Evolutionary conservation across 2,797 vertebrate genomes (phyloP), one percentile per base, ranked within the genome.

Genomic region (Ceyx erithaca): DNA sequence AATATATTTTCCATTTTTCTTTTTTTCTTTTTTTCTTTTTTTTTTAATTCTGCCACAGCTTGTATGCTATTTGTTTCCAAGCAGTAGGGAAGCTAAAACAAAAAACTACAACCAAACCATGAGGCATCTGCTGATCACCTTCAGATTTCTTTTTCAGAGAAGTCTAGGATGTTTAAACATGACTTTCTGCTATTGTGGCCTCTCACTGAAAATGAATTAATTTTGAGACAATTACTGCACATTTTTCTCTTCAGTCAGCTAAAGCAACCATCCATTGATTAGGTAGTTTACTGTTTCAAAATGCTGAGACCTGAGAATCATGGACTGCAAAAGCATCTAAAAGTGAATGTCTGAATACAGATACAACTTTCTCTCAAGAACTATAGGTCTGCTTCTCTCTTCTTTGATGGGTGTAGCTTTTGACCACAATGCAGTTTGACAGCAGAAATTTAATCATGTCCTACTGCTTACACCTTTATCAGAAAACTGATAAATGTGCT

Each of bases 381-480:
- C 70, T 77, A 0, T 37, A 73, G 49, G 43, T 67, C 54, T 79
- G 1, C 59, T 75, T 71, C 43, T 63, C 11, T 69, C 43, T 58
- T 61, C 58, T 71, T 90, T 52, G 40, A 2, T 45, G 20, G 19
- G 14, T 49, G 5, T 45, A 67, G 52, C 48, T 80, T 93, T 80
- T 72, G 40, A 81, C 52, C 71, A 94, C 57, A 68, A 2, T 58
- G 37, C 57, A 71, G 28, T 82, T 86, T 71, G 71, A 69, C 28
- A 82, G 79, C 37, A 94, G 80, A 91, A 87, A 62, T 87, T 91
- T 87, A 86, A 81, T 94, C 35, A 13, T 61, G 75, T 92, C 77
- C 77, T 89, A 40, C 37, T 80, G 78, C 80, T 92, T 80, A 66
- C 70, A 94, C 89, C 64, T 93, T 30, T 85, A 64, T 90, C 92